These are phyloP conservation scores for Drosophila longiperda DNA, from an alignment of 2,888 invertebrate species.

Conservation along the genomic window DNA sequence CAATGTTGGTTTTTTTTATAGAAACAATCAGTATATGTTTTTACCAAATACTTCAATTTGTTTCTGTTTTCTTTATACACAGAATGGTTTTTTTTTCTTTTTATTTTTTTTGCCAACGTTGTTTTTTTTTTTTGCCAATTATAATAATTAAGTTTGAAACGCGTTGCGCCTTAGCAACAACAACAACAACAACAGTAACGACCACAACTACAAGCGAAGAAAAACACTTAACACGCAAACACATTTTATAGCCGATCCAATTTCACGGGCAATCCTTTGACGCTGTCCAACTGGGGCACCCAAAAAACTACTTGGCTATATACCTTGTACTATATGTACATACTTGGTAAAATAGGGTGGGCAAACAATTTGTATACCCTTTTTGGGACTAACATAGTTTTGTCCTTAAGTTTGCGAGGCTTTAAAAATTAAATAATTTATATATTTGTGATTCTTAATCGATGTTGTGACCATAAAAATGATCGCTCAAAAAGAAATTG, in stretches of 20 bases:
- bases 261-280: conserved; percentile 76
- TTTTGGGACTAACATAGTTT: not conserved
- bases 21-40: not conserved
- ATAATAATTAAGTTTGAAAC: conserved; percentile 79
- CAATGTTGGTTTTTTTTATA: not conserved
- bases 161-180: conserved; percentile 75
- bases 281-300: conserved; percentile 37
- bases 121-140: conserved; percentile 69
- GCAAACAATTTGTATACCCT: not conserved
- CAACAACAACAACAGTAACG: conserved; percentile 14
- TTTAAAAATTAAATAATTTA: not conserved
- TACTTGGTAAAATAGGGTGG: not conserved
- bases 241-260: conserved; percentile 70
- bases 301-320: conserved; percentile 2
- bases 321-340: conserved; percentile 7
- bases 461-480: not conserved
- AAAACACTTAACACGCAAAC: conserved; percentile 65
- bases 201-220: conserved; percentile 21
- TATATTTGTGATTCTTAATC: not conserved
- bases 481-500: not conserved
- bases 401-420: not conserved
- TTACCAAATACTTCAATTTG: not conserved
- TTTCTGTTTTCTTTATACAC: not conserved
- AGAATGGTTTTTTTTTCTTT: not conserved
- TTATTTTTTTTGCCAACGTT: conserved; percentile 37